These are phyloP conservation scores for Isichthys henryi DNA, from an alignment of 2,113 vertebrate species.

Conservation along the genomic window DNA sequence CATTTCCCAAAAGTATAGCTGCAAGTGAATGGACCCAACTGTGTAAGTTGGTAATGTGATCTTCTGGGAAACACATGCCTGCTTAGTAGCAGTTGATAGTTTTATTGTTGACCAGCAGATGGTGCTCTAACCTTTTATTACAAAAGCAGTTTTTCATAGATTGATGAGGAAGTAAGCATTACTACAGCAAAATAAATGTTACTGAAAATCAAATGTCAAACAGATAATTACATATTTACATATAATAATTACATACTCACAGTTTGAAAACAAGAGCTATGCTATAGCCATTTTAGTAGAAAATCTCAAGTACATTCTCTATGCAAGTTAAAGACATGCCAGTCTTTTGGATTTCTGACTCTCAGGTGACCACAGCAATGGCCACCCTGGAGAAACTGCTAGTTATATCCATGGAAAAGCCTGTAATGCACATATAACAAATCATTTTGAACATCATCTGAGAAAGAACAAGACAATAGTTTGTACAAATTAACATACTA, in stretches of 20 bases:
- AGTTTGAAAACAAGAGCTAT: background rate
- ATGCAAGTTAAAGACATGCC: background rate
- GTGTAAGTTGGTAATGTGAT: background rate
- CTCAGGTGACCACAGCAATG: background rate
- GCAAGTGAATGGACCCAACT: background rate
- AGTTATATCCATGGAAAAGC: background rate
- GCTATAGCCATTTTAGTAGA: background rate
- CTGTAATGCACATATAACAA: background rate
- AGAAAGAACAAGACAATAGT: background rate
- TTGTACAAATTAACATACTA: background rate
- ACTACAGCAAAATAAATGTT: background rate
- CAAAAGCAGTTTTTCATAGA: background rate
- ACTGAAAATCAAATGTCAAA: background rate
- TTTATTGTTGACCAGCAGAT: slow-evolving; percentile 8
- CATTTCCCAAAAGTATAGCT: background rate
- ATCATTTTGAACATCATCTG: background rate
- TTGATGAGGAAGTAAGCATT: background rate
- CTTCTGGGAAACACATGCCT: background rate
- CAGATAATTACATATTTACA: background rate
- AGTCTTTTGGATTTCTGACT: background rate
- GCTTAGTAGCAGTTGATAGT: background rate
- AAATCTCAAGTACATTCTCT: background rate
- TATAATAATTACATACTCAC: background rate
- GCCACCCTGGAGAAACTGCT: background rate
- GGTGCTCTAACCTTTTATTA: background rate